Base-by-base conservation (phyloP, 2,888 invertebrate species). In the Stictocephala bisonia region DNA sequence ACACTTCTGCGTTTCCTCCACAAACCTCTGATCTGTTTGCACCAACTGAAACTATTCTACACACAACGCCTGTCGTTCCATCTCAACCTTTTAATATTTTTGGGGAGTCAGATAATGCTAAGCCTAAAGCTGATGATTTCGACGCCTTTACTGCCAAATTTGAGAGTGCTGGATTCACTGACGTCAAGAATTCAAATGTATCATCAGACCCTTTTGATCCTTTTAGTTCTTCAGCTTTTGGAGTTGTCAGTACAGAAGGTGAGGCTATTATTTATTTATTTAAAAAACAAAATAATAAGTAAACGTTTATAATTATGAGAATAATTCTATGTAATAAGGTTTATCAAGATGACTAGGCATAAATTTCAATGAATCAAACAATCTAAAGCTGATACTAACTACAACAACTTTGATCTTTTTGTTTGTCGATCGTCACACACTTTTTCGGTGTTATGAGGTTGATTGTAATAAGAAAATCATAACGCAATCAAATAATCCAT, bases 131-230 rank as follows among this genome's bases (percentile, higher is more conserved):
- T 0, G 91, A 91, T 78, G 90, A 89, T 26, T 96, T 96, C 79
- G 96, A 96, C 83, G 95, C 94, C 0, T 96, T 96, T 80, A 90
- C 95, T 2, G 93, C 94, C 1, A 95, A 95, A 83, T 96, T 96
- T 80, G 95, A 95, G 78, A 91, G 89, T 40, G 90, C 90, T 22
- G 80, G 88, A 85, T 69, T 85, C 85, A 41, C 88, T 24, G 75
- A 75, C 18, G 15, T n/a, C 44, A 64, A 44, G 18, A 64, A 64
- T 15, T 24, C 40, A 44, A 64, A 22, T 15, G 60, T 73, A 20
- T 71, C 75, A 31, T 72, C 86, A 79, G 88, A 88, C 80, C 86
- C 88, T 0, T 89, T 89, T 77, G 51, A 78, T 64, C 76, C 78
- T 9, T 78, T 78, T 40, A 70, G 67, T n/a, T 64, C 76, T 18